Percentiles rank a stretch among this genome's conserved stretches.
Evolutionary conservation across 2,797 vertebrate species (phyloP).

Genomic region (Mallotus villosus): DNA sequence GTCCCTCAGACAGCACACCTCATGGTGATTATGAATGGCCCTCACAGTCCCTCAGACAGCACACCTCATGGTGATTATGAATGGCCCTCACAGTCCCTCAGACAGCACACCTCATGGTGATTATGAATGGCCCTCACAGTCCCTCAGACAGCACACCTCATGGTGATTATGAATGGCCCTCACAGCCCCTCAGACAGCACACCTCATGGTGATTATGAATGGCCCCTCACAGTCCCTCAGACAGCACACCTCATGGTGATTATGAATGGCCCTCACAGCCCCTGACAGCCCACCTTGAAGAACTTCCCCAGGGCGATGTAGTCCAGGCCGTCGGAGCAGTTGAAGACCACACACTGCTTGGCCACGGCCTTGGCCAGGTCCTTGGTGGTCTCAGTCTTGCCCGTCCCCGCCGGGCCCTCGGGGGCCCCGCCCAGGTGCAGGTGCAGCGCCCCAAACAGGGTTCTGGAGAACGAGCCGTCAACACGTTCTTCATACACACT

Average conservation of each 20-base stretch:
- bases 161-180: too few species aligned
- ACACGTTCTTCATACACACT: neutral
- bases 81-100: too few species aligned
- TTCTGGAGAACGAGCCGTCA: constrained; percentile 65
- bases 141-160: constrained; percentile 71
- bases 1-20: constrained; percentile 68
- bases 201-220: constrained; percentile 75
- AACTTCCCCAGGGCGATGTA: constrained; percentile 91
- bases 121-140: too few species aligned
- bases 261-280: too few species aligned
- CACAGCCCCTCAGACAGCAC: constrained; percentile 15
- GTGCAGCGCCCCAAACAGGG: constrained; percentile 86
- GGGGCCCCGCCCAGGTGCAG: constrained; percentile 89
- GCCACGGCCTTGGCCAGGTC: constrained; percentile 93
- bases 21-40: too few species aligned
- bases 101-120: constrained; percentile 76
- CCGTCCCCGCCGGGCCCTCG: constrained; percentile 90
- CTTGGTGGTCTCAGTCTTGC: constrained; percentile 92
- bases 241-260: constrained; percentile 58
- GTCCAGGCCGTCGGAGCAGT: constrained; percentile 91
- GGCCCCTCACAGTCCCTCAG: too few species aligned
- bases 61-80: constrained; percentile 75
- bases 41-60: constrained; percentile 3
- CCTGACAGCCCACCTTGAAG: constrained; percentile 80
- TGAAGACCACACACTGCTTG: constrained; percentile 93